Evolutionary conservation across 1,140 invertebrate genomes (phyloP).

Genomic region (Drosophila murphyi): DNA sequence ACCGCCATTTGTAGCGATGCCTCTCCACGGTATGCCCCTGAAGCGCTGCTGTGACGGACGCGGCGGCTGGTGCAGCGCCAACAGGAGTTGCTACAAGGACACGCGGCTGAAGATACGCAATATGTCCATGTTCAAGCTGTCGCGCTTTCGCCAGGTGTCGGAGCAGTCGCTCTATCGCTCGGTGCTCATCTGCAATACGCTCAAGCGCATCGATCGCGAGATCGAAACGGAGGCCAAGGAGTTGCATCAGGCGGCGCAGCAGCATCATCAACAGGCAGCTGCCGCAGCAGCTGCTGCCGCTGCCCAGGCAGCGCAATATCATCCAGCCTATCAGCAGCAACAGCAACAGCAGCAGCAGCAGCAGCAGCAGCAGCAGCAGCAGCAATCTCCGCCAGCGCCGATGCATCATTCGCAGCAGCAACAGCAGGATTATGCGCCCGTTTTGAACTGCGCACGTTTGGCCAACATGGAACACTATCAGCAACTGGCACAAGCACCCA

Average conservation of each 20-base stretch:
- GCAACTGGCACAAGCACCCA: constrained; percentile 57
- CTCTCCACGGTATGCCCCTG: constrained; percentile 76
- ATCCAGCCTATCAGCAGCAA: constrained; percentile 64
- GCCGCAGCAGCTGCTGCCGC: constrained; percentile 70
- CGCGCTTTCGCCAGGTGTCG: constrained; percentile 93
- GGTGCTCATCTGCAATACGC: constrained; percentile 97
- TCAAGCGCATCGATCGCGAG: constrained; percentile 95
- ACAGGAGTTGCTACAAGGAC: constrained; percentile 91
- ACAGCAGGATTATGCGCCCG: constrained; percentile 75
- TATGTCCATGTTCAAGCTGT: constrained; percentile 96
- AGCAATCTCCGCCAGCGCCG: constrained; percentile 58
- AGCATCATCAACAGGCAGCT: constrained; percentile 67
- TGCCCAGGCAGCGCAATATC: constrained; percentile 66
- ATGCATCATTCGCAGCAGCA: constrained; percentile 71
- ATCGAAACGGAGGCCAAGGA: constrained; percentile 92
- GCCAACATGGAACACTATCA: constrained; percentile 81
- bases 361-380: constrained; percentile 52
- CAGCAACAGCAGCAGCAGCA: constrained; percentile 46
- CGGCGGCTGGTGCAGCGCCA: constrained; percentile 89
- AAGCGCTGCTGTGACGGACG: constrained; percentile 91
- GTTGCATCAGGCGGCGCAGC: constrained; percentile 84
- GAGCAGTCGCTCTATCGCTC: constrained; percentile 96
- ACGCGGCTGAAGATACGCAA: constrained; percentile 95
- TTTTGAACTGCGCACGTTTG: constrained; percentile 73
- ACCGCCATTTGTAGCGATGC: constrained; percentile 39